Evolutionary conservation across 2,113 vertebrate species (phyloP).

Genomic region (Pyxicephalus adspersus): DNA sequence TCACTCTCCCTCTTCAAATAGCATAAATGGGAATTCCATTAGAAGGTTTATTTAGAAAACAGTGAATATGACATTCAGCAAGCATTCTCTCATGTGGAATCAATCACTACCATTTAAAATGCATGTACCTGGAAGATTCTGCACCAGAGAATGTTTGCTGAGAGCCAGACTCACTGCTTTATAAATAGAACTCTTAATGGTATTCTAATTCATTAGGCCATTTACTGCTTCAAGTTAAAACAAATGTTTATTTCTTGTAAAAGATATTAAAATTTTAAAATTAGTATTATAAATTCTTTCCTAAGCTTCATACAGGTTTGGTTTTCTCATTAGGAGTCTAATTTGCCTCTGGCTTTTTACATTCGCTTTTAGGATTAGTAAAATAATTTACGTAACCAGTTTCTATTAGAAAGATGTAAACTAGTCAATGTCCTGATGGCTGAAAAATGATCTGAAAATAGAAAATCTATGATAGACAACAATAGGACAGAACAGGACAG

Average conservation of each 20-base stretch:
- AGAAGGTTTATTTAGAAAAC: neutral
- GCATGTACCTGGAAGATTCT: too few species aligned
- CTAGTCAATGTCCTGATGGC: neutral
- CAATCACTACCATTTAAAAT: too few species aligned
- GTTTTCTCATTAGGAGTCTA: conserved; percentile 12
- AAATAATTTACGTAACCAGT: neutral
- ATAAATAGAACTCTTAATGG: too few species aligned
- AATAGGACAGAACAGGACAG: too few species aligned
- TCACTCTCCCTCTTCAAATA: neutral
- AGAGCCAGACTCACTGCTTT: too few species aligned
- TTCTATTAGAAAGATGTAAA: neutral
- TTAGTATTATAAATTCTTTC: neutral
- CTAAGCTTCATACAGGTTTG: neutral
- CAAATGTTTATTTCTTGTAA: neutral
- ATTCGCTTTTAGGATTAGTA: conserved; percentile 3
- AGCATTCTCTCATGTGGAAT: too few species aligned
- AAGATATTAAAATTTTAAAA: neutral
- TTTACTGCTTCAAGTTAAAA: neutral
- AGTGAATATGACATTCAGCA: too few species aligned
- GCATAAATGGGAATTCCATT: neutral
- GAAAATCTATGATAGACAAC: too few species aligned
- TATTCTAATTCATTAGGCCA: too few species aligned
- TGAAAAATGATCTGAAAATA: neutral
- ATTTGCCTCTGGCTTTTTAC: conserved; percentile 1
- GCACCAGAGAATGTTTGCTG: too few species aligned